Evolutionary conservation across 2,888 invertebrate genomes (phyloP), one percentile per base, ranked within the genome.

Genomic region (Sinelater perroti): DNA sequence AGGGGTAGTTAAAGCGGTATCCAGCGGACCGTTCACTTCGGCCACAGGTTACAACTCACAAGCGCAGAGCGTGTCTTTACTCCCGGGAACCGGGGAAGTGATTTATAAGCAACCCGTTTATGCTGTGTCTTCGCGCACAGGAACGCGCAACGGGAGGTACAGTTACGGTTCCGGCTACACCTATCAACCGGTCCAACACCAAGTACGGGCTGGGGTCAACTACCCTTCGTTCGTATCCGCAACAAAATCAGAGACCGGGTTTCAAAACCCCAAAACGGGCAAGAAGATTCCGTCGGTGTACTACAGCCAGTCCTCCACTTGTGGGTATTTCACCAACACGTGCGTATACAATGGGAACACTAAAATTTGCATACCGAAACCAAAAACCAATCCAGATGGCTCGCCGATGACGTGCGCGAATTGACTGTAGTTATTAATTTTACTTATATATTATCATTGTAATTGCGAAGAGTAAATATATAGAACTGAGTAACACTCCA

Each of bases 291-390:
- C 89, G 1, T 89, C 89, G 63, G 88, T 90, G 0, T 93, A 91
- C 77, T 93, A 90, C 69, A 91, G 92, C 0, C 93, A 93, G 76
- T 90, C 91, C 5, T 92, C 92, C 1, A 91, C 90, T 1, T 93
- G 93, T 73, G 93, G 93, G 5, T 91, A 91, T 72, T 92, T 93
- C 66, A 91, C 92, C 1, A 93, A 93, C 75, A 88, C 90, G 0
- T 93, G 93, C 72, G 90, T 91, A 44, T 87, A 90, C 72, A 89
- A 89, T 71, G 90, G 90, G 8, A 85, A 87, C 65, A 90, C 88
- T 65, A 91, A 90, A 76, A 87, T 92, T 52, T 93, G 93, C 73
- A 87, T 87, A 67, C 93, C 93, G 0, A 91, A 89, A 76, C 83
- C 88, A 44, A 90, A 90, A 35, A 85, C 86, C 1, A 88, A 90